Evolutionary conservation across 2,113 vertebrate genomes (phyloP).

Genomic region (Zootoca vivipara): DNA sequence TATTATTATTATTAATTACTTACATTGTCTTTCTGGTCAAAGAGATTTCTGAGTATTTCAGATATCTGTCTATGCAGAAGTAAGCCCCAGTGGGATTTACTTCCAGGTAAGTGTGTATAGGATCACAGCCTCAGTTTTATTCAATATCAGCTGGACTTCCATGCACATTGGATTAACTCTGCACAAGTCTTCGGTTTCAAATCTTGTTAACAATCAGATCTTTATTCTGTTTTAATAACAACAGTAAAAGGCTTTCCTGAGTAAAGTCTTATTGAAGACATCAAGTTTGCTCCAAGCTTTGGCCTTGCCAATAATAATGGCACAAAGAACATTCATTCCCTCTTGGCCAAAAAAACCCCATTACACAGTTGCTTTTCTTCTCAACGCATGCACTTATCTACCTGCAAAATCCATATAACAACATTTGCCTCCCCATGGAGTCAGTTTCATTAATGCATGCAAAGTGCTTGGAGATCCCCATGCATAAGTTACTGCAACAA

Average conservation of each 20-base stretch:
- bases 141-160: neutral
- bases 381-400: neutral
- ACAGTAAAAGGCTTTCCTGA: slow-evolving; percentile 37
- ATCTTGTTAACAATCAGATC: neutral
- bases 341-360: slow-evolving; percentile 33
- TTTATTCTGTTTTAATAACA: slow-evolving; percentile 29
- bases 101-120: neutral
- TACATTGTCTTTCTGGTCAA: too few species aligned
- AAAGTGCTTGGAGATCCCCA: neutral
- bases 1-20: too few species aligned
- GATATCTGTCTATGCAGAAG: too few species aligned
- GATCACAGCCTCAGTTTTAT: neutral
- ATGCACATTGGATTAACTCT: neutral
- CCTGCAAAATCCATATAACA: slow-evolving; percentile 5
- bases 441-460: neutral
- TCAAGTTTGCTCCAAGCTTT: neutral
- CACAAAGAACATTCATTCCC: slow-evolving; percentile 53
- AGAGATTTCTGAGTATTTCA: too few species aligned
- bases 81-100: too few species aligned
- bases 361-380: slow-evolving; percentile 31
- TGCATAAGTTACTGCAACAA: neutral
- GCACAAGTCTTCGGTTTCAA: neutral
- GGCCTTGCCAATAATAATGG: neutral
- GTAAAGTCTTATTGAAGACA: neutral
- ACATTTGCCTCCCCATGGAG: neutral